Base-by-base conservation (phyloP, 2,888 invertebrate genomes). In the Nomada fucata region DNA sequence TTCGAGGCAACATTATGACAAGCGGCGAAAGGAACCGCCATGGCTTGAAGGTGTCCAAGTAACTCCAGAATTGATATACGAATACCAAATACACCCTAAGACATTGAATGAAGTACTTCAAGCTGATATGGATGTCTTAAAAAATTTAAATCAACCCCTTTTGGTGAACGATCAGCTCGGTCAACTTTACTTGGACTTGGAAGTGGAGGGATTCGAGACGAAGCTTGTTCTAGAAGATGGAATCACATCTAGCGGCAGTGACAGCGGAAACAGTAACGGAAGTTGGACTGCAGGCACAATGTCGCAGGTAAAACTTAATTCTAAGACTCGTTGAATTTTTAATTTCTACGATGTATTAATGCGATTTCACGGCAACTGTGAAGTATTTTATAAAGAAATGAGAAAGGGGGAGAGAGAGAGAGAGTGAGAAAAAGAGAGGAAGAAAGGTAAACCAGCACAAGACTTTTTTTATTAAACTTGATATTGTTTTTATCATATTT, bases 121-220 rank as follows among this genome's bases (percentile, higher is more conserved):
- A 83, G 93, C 94, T 3, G 97, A 97, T 90, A 93, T 95, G 89
- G 92, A 95, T 72, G 94, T 94, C 67, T 94, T 97, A 42, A 94
- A 94, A 68, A 92, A 91, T 5, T 92, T 96, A 0, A 94, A 95
- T 84, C 94, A 97, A 95, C 96, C 97, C 0, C 88, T 94, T 1
- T 87, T 96, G 87, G 97, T 97, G 1, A 96, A 96, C 90, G 96
- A 97, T 74, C 97, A 97, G 92, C 92, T 97, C 29, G 95, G 94
- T 53, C 96, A 97, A 89, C 93, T 97, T 5, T 97, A 96, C 89
- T 88, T 95, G 50, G 97, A 97, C 88, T 94, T 97, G 89, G 96
- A 96, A 86, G 89, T 96, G n/a, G 95, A 96, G 86, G 96, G 96
- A 0, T 94, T 95, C 9, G 86, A 83, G 15, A 93, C 95, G 0